Base-by-base conservation (phyloP, 2,113 vertebrate genomes). In the Potamarius usumacintae region DNA sequence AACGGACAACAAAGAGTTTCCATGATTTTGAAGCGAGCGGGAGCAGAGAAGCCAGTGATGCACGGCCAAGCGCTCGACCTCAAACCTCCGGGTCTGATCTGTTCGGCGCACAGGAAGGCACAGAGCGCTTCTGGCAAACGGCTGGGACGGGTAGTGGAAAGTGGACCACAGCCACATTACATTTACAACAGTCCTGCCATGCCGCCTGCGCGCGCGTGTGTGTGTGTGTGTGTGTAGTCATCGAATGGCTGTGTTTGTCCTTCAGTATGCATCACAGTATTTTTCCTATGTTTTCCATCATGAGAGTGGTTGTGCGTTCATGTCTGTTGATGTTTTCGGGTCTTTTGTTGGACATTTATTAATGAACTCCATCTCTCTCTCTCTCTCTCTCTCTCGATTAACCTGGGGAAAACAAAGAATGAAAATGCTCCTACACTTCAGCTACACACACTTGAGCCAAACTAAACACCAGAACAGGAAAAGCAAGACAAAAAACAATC, bases 161-260 rank as follows among this genome's bases (percentile, higher is more conserved):
- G 60, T 57, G 76, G 85, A 86, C 76, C 18, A 42, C 76, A 69
- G 85, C 77, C 85, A 80, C 52, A 18, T 15, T 79, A 57, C 76
- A 80, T 67, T 48, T 69, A 65, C 2, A 65, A 86, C 18, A 55
- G 48, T 67, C 17, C 76, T 86, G 58, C 60, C 60, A 69, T 65
- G 76, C 20, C 20, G 34, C 12, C 6, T 14, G 30, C 18, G 22
- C 27, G 71, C 20, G 84, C 50, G 74, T 79, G 72, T 63, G 42
- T 52, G 27, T 48, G 58, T 52, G 84, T n/a, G n/a, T 63, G 84
- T 52, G 74, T 85, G 69, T 58, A 10, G 52, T 58, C 57, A 60
- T 78, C 11, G 20, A 10, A 57, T 27, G 14, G 20, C 30, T 63
- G 55, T 57, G n/a, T 67, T 50, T 78, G 58, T 63, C 20, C 48